These are phyloP conservation scores for Onychomys torridus DNA, from an alignment of 2,797 vertebrate genomes.

Conservation along the genomic window DNA sequence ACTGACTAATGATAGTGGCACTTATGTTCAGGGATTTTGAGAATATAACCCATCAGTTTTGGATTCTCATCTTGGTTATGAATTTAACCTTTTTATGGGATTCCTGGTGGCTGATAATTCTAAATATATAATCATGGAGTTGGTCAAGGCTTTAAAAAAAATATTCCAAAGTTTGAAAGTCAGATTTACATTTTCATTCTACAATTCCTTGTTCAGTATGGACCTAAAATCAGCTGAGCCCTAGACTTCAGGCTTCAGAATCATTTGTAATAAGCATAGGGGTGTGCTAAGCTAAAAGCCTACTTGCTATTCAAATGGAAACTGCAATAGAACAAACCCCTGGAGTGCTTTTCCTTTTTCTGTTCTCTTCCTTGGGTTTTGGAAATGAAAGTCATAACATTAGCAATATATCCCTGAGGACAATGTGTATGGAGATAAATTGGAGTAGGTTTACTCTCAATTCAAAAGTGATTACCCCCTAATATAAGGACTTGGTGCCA, in stretches of 20 bases:
- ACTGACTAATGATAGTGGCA: not conserved
- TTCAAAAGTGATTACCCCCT: conserved; percentile 20
- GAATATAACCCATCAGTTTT: not conserved
- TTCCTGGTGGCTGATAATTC: not conserved
- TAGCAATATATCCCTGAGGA: not conserved
- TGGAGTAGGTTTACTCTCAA: conserved; percentile 33
- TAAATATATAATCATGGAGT: not conserved
- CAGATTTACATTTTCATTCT: conserved; percentile 9
- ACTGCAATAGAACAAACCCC: not conserved
- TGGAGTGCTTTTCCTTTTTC: not conserved
- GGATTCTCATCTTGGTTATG: not conserved
- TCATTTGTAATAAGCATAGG: conserved; percentile 22
- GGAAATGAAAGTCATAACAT: conserved; percentile 26
- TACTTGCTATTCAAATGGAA: conserved; percentile 17
- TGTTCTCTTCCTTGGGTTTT: conserved; percentile 16
- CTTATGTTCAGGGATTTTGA: not conserved
- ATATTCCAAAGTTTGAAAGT: conserved; percentile 32
- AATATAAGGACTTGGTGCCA: not conserved
- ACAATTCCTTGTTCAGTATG: not conserved
- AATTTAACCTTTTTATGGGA: not conserved
- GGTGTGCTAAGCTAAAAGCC: not conserved
- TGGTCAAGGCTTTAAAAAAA: not conserved
- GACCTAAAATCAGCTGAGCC: not conserved
- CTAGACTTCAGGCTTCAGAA: not conserved
- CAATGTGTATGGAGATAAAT: conserved; percentile 38